Evolutionary conservation across 37 sponge, comb jelly and placozoan species (phyloP), one percentile per base, ranked within the genome.

Genomic region (Amphimedon queenslandica): DNA sequence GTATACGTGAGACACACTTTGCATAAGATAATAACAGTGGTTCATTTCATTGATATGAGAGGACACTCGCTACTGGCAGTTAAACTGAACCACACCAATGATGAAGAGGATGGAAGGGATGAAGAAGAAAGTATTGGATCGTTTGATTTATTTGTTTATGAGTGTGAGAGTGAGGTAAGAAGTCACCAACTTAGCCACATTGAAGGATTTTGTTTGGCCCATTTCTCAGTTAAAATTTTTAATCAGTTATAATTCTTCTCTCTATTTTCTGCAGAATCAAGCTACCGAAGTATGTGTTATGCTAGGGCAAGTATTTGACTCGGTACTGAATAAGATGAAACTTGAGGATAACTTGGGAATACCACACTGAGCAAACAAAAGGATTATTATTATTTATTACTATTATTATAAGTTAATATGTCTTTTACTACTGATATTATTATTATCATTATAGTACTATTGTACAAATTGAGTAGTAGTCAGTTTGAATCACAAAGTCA

Each of bases 281-380:
- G 88, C 87, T 47, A 87, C 86, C 47, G 88, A 92, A 66, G 71
- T 87, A 4, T 92, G 93, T 47, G 77, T 83, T 30, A 83, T 84
- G 16, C 55, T 92, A 42, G 88, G 81, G 0, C 88, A 92, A 71
- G 93, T 88, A 0, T 92, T 92, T 58, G 93, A 92, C 28, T 57
- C 77, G 2, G 88, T 92, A 21, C 70, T 58, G 66, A 84, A 78
- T 61, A 91, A 78, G 47, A 40, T 79, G 41, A 57, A 60, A 35
- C 23, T 70, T 23, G 64, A 71, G 47, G 43, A 71, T 13, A 64
- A 64, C 47, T 42, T 76, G 53, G 38, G 36, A 47, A 20, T 20
- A 21, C 73, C 27, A 73, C 73, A 24, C 4, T 25, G 23, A 25
- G 21, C 21, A 60, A 25, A 25, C 5, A n/a, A 60, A 60, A 47